A percentile compares a stretch with the other conserved stretches of the same genome.
Conservation (phyloP, 2,888 invertebrate species). For the Cybosia mesomella region DNA sequence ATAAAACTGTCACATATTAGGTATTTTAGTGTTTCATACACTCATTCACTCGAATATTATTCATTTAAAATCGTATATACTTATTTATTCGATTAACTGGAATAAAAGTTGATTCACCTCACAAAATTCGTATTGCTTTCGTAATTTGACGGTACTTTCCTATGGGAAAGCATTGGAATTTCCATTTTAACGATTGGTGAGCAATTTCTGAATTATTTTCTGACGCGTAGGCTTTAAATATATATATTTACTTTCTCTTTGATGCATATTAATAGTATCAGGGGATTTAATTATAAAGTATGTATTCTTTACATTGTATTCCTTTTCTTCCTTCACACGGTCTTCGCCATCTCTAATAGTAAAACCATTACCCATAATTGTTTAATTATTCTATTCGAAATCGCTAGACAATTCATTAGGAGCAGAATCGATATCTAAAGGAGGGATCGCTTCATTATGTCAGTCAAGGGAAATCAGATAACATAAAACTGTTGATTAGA, state of each 20-base stretch:
- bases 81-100: slow-evolving; percentile 29
- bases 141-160: slow-evolving; percentile 58
- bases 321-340: neutral
- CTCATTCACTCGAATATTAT: slow-evolving; percentile 27
- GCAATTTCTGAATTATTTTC: slow-evolving; percentile 24
- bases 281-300: slow-evolving; percentile 34
- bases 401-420: slow-evolving; percentile 39
- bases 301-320: too few species aligned
- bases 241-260: slow-evolving; percentile 27
- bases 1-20: neutral
- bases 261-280: slow-evolving; percentile 4
- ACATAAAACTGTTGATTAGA: slow-evolving; percentile 24
- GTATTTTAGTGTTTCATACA: neutral
- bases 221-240: slow-evolving; percentile 34
- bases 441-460: slow-evolving; percentile 38
- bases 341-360: neutral
- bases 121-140: slow-evolving; percentile 37
- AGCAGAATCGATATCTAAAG: slow-evolving; percentile 50
- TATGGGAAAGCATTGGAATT: slow-evolving; percentile 61
- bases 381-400: slow-evolving; percentile 2
- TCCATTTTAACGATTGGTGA: slow-evolving; percentile 59
- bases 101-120: slow-evolving; percentile 29
- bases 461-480: slow-evolving; percentile 39
- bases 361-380: neutral
- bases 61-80: slow-evolving; percentile 26